Evolutionary conservation across 1,140 invertebrate species (phyloP).

Genomic region (Cydia pomonella): DNA sequence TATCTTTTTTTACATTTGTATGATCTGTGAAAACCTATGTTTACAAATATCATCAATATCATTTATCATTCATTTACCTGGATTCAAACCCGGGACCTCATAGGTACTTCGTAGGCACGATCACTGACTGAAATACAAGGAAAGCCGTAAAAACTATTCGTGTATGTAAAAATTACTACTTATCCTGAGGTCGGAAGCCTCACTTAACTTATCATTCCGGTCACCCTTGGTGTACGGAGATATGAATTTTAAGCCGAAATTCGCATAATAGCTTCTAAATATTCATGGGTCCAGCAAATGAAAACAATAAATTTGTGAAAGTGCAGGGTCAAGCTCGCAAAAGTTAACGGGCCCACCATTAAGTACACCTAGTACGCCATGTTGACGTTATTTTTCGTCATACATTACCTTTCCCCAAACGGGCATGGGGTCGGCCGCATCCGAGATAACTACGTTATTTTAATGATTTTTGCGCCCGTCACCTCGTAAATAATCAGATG

Average conservation of each 20-base stretch:
- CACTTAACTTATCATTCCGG: neutral
- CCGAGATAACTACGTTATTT: conserved; percentile 29
- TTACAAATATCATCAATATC: no score
- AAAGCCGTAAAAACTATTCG: no score
- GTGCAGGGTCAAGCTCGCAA: conserved; percentile 37
- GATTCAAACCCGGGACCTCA: no score
- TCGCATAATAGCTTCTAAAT: conserved; percentile 51
- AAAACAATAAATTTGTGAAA: conserved; percentile 48
- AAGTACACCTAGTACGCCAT: neutral
- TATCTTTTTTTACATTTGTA: no score
- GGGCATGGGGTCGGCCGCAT: conserved; percentile 18
- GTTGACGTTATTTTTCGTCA: conserved; percentile 30
- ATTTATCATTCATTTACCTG: no score
- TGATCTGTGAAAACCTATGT: no score
- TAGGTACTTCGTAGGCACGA: no score
- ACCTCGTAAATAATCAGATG: conserved; percentile 29
- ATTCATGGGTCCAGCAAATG: conserved; percentile 53
- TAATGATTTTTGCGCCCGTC: conserved; percentile 29
- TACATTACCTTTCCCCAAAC: conserved; percentile 23
- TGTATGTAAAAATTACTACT: neutral
- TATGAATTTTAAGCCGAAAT: conserved; percentile 42
- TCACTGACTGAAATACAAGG: no score
- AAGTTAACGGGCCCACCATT: conserved; percentile 32
- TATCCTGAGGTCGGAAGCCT: neutral
- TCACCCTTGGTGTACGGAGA: conserved; percentile 35